Percentiles rank a stretch among this genome's conserved stretches.
Evolutionary conservation across 2,888 invertebrate genomes (phyloP).

Genomic region (Deilephila elpenor): DNA sequence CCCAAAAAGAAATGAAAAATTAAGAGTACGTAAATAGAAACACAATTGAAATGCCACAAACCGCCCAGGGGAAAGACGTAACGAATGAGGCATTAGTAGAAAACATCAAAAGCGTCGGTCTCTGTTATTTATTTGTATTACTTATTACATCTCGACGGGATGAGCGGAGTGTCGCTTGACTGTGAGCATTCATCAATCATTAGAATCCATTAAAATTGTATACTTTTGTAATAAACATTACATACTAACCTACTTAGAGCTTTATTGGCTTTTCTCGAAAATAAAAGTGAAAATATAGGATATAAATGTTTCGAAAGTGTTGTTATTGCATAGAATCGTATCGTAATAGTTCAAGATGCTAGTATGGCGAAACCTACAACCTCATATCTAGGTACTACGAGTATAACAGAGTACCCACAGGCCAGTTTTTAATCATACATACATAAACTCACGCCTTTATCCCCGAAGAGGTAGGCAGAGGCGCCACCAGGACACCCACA

Average conservation of each 20-base stretch:
- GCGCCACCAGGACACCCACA: too few species aligned
- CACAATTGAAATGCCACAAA: constrained; percentile 17
- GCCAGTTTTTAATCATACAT: too few species aligned
- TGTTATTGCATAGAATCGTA: too few species aligned
- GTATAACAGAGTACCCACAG: too few species aligned
- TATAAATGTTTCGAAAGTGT: background rate
- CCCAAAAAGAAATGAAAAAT: constrained; percentile 15
- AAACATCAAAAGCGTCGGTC: constrained; percentile 29
- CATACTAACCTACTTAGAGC: background rate
- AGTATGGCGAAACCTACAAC: too few species aligned
- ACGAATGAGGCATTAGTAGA: constrained; percentile 27
- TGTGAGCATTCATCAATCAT: constrained; percentile 17
- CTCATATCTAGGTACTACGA: too few species aligned
- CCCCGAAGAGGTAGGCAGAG: too few species aligned
- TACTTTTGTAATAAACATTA: constrained; percentile 1
- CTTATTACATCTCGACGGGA: constrained; percentile 27
- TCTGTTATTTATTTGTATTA: constrained; percentile 29
- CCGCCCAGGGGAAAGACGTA: constrained; percentile 23
- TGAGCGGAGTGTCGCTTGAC: constrained; percentile 24
- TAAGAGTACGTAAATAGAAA: background rate
- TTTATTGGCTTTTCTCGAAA: background rate
- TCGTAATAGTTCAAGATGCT: too few species aligned
- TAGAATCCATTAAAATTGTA: constrained; percentile 19
- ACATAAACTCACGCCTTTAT: too few species aligned
- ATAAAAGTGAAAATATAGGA: background rate